Evolutionary conservation across 2,113 vertebrate species (phyloP).

Genomic region (Argyrosomus japonicus): DNA sequence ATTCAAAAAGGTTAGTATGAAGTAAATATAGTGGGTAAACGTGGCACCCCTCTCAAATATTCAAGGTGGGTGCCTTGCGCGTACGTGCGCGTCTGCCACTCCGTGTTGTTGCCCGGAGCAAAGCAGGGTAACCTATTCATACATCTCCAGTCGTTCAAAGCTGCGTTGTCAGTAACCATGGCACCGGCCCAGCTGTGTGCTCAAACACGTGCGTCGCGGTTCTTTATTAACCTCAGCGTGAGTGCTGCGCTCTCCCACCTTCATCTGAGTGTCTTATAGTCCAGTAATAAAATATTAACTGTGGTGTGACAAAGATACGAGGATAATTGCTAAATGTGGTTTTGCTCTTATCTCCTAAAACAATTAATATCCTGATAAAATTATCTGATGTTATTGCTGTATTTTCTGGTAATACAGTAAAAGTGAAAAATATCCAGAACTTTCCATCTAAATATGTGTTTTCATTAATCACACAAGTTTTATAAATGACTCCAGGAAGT

Average conservation of each 20-base stretch:
- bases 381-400: background rate
- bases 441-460: background rate
- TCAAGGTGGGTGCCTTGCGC: background rate
- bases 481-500: background rate
- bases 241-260: conserved; percentile 17
- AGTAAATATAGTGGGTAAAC: background rate
- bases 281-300: background rate
- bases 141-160: conserved; percentile 37
- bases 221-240: conserved; percentile 56
- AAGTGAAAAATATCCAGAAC: background rate
- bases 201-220: conserved; percentile 74
- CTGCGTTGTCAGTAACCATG: conserved; percentile 81
- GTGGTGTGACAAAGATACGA: background rate
- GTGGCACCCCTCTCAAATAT: background rate
- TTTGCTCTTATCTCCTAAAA: background rate
- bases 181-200: conserved; percentile 78
- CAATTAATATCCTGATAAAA: background rate
- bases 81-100: conserved; percentile 6
- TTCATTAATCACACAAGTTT: background rate
- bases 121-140: conserved; percentile 56
- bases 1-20: background rate
- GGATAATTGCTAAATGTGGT: background rate
- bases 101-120: conserved; percentile 23
- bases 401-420: background rate
- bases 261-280: background rate